phyloP scores from a whole-genome alignment of 2,797 vertebrate species.

The Tadarida brasiliensis region DNA sequence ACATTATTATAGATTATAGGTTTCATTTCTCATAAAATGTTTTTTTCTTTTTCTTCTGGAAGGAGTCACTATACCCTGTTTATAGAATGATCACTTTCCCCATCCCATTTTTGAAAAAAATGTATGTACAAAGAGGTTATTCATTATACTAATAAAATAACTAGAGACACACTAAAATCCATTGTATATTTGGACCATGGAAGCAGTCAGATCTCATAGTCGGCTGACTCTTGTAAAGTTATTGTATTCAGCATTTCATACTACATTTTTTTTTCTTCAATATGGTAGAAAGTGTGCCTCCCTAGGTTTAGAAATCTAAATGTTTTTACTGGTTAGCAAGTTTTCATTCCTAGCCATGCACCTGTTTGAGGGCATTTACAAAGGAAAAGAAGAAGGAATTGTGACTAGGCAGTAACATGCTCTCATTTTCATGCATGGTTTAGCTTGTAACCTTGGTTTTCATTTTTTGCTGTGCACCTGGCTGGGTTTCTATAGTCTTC shows the following conservation, averaged over 20 bases:
- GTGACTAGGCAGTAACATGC: background rate
- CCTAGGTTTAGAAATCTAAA: constrained; percentile 28
- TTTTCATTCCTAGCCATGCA: background rate
- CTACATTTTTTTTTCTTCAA: background rate
- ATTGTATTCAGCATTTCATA: background rate
- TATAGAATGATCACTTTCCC: background rate
- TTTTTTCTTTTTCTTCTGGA: constrained; percentile 67
- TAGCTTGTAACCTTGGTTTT: constrained; percentile 64
- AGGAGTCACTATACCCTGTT: constrained; percentile 69
- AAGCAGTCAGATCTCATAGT: background rate
- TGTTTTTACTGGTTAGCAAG: background rate
- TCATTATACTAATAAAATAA: background rate
- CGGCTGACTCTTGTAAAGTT: background rate
- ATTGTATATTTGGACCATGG: background rate
- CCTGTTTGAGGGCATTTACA: background rate
- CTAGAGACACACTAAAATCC: background rate
- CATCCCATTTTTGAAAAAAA: background rate
- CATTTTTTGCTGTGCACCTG: constrained; percentile 46
- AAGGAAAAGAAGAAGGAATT: background rate
- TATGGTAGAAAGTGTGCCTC: background rate
- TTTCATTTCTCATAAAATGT: constrained; percentile 58
- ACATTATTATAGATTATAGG: background rate
- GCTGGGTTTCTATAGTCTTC: constrained; percentile 44
- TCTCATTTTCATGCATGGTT: constrained; percentile 65
- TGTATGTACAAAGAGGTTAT: background rate